These are phyloP conservation scores for Micronisus gabar DNA, from an alignment of 2,113 vertebrate genomes.

Conservation along the genomic window DNA sequence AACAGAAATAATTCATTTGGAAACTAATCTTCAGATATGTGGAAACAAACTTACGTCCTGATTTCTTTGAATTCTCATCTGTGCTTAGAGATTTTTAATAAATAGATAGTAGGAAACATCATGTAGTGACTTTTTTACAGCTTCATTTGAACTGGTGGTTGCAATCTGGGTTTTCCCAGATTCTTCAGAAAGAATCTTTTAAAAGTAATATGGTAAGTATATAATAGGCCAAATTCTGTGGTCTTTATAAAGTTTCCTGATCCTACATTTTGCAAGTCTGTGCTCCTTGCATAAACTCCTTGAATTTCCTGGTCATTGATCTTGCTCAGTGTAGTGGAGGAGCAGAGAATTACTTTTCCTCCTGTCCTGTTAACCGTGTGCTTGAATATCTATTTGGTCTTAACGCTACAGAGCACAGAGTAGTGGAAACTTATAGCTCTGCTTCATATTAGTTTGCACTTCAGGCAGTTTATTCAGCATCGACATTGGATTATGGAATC, in stretches of 20 bases:
- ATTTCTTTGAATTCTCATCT: background rate
- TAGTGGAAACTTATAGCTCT: background rate
- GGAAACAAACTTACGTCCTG: background rate
- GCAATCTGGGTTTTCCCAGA: too few relatives aligned
- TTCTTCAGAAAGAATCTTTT: background rate
- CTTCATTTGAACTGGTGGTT: background rate
- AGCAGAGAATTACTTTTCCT: slow-evolving; percentile 30
- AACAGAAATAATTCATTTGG: background rate
- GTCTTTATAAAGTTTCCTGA: background rate
- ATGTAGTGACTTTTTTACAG: background rate
- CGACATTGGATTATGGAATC: background rate
- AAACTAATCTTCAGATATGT: background rate
- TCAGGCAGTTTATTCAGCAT: background rate
- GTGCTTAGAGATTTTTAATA: background rate
- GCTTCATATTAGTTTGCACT: background rate
- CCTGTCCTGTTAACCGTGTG: background rate
- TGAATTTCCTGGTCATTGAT: slow-evolving; percentile 16
- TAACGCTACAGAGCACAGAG: background rate
- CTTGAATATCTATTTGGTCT: background rate
- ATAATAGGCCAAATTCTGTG: background rate
- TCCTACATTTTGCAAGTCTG: background rate
- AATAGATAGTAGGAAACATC: background rate
- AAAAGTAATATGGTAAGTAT: background rate
- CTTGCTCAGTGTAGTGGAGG: background rate
- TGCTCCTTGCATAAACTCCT: background rate